Evolutionary conservation across 2,888 invertebrate species (phyloP), one percentile per base, ranked within the genome.

Genomic region (Ariolimax columbianus): DNA sequence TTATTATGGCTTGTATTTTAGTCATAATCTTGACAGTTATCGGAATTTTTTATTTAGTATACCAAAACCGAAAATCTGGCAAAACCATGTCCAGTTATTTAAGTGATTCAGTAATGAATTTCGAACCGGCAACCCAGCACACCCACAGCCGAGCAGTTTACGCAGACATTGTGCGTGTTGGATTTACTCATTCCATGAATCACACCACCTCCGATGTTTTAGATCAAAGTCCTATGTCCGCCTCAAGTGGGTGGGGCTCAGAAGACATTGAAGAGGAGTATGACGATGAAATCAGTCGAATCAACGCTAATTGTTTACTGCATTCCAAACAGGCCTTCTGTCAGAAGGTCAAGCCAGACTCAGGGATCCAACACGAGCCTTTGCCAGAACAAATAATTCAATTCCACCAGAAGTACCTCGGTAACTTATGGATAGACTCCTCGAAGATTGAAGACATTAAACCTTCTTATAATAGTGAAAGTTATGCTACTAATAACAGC

Each of bases 171-270:
- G 47, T 77, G 17, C 73, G 72, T 43, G 33, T 33, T 77, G 59
- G 47, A 40, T 89, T 89, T 77, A 79, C 85, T 83, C 86, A 88
- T 78, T 86, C 86, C 23, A 86, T 87, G 77, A 86, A 83, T 23
- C 86, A 90, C n/a, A 90, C 93, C 72, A 92, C 97, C 0, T 98
- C 98, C 0, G 98, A 98, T 93, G 95, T 98, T 17, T 98, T 98
- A 0, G 98, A 97, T 2, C 98, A 98, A 51, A 98, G 98, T 89
- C 98, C 98, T 78, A 98, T 98, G 51, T 98, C 98, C 0, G 98
- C 98, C 0, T 98, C 98, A 0, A 98, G 98, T 92, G 99, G 98
- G 9, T 95, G 98, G 77, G 99, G 99, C 0, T 98, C 98, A 0
- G 98, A 98, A 1, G 98, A 98, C 94, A 98, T 98, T 1, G 98